A percentile compares a stretch with the other conserved stretches of the same genome.
Evolutionary conservation across 2,797 vertebrate genomes (phyloP).

Genomic region (Petrocephalus sullivani): DNA sequence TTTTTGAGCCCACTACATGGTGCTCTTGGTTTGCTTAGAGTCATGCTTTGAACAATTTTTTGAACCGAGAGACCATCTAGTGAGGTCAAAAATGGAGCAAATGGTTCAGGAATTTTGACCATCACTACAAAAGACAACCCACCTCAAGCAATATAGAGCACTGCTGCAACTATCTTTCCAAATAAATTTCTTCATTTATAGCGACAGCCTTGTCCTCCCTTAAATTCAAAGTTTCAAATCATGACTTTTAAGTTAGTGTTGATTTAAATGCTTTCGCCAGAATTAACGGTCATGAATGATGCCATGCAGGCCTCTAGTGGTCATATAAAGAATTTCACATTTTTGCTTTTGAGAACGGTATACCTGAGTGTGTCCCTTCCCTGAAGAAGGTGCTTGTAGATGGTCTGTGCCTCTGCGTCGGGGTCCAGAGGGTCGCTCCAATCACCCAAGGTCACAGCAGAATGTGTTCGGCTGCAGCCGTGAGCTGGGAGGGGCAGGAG

Average conservation of each 20-base stretch:
- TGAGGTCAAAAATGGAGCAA: background rate
- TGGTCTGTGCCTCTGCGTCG: constrained; percentile 74
- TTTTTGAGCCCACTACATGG: background rate
- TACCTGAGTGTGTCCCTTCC: constrained; percentile 81
- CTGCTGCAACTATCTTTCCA: too few species aligned
- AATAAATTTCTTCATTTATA: background rate
- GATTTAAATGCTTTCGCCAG: background rate
- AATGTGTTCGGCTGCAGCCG: constrained; percentile 84
- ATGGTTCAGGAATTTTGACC: background rate
- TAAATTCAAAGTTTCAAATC: background rate
- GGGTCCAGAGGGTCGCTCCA: constrained; percentile 84
- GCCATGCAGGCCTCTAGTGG: constrained; percentile 52
- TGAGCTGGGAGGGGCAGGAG: constrained; percentile 48
- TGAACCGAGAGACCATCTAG: background rate
- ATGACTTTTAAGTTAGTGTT: background rate
- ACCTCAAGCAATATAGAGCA: too few species aligned
- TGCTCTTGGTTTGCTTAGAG: background rate
- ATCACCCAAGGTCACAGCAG: constrained; percentile 76
- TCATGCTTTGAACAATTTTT: background rate
- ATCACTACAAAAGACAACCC: background rate
- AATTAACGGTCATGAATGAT: background rate
- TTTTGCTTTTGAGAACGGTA: background rate
- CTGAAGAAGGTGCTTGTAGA: constrained; percentile 76
- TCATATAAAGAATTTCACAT: constrained; percentile 37
- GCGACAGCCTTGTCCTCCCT: background rate